phyloP scores from a whole-genome alignment of 2,888 invertebrate genomes.

The Chymomyza caudatula region DNA sequence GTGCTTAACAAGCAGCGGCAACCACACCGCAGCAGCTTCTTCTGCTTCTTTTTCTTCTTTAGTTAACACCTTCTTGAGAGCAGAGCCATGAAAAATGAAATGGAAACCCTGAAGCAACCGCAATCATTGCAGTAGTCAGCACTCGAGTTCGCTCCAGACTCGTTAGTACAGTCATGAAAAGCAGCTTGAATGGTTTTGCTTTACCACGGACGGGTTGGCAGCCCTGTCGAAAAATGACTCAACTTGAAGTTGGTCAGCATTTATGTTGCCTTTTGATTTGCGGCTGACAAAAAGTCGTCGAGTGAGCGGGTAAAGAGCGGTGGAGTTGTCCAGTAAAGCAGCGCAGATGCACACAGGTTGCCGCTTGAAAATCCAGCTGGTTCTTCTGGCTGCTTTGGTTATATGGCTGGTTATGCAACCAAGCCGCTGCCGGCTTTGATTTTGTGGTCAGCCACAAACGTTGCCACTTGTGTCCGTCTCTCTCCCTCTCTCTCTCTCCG shows the following conservation, averaged over 20 bases:
- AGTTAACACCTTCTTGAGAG: constrained; percentile 33
- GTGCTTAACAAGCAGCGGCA: constrained; percentile 65
- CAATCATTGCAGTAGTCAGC: constrained; percentile 67
- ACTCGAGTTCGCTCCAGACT: constrained; percentile 50
- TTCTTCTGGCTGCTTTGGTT: too few relatives aligned
- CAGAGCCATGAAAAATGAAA: constrained; percentile 67
- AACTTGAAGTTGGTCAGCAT: constrained; percentile 16
- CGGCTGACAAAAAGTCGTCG: constrained; percentile 29
- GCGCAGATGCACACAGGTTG: too few relatives aligned
- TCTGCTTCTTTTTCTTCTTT: not conserved
- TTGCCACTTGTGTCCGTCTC: too few relatives aligned
- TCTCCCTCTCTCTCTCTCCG: too few relatives aligned
- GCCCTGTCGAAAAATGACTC: constrained; percentile 4
- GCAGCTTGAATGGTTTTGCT: constrained; percentile 38
- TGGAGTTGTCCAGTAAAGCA: too few relatives aligned
- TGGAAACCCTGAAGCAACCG: constrained; percentile 68
- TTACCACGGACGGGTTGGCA: not conserved
- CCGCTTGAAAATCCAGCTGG: not conserved
- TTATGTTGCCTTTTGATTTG: constrained; percentile 59
- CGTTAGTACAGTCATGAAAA: too few relatives aligned
- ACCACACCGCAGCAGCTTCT: constrained; percentile 18
- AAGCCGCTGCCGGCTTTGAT: constrained; percentile 47
- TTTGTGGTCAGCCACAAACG: constrained; percentile 43
- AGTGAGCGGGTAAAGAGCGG: not conserved
- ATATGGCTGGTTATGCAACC: constrained; percentile 1